These are phyloP conservation scores for Procambarus virginalis DNA, from an alignment of 1,140 invertebrate species.

Conservation along the genomic window DNA sequence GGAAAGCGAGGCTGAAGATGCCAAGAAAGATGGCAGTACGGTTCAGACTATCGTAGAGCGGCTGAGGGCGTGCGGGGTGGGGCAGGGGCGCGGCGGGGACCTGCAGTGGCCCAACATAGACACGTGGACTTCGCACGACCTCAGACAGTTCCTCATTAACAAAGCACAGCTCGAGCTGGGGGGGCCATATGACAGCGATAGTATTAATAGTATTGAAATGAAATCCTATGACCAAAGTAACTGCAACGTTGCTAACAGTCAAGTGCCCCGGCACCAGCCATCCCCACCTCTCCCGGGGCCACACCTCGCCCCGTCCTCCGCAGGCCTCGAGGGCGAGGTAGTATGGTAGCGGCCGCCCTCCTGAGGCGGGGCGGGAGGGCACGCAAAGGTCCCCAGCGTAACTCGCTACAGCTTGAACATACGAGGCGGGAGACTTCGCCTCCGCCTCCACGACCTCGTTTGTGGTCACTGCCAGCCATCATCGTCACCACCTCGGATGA, in stretches of 20 bases:
- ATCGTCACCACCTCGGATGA: constrained; percentile 52
- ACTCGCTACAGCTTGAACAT: constrained; percentile 53
- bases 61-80: constrained; percentile 37
- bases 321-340: constrained; percentile 13
- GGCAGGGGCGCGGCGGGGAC: constrained; percentile 27
- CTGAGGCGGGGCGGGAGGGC: neutral
- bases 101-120: constrained; percentile 14
- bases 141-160: constrained; percentile 37
- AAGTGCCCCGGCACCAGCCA: constrained; percentile 10
- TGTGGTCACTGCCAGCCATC: constrained; percentile 58
- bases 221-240: neutral
- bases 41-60: constrained; percentile 58
- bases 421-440: constrained; percentile 28
- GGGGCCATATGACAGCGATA: constrained; percentile 35
- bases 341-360: constrained; percentile 3
- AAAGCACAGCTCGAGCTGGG: constrained; percentile 52
- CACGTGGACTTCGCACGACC: constrained; percentile 53
- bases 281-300: constrained; percentile 22
- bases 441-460: constrained; percentile 45
- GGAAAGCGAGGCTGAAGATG: constrained; percentile 32
- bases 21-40: constrained; percentile 15
- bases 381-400: neutral
- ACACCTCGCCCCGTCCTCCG: constrained; percentile 1
- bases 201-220: constrained; percentile 23
- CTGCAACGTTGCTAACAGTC: neutral